Conservation (phyloP, 2,797 vertebrate genomes). For the Enteromius anoplus region DNA sequence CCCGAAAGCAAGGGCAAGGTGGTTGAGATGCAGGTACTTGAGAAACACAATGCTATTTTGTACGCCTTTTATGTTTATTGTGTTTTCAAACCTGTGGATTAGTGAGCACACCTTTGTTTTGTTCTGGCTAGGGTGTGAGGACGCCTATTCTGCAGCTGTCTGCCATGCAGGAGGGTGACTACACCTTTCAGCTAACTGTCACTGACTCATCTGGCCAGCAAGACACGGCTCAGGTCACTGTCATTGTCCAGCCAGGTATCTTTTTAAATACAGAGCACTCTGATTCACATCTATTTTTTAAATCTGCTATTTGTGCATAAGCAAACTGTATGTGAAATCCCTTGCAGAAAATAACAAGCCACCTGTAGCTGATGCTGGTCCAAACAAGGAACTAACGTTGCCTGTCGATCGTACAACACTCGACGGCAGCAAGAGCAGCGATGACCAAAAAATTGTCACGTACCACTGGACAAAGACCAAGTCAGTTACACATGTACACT, state of each 20-base stretch:
- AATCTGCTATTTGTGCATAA: not conserved
- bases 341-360: constrained; percentile 94
- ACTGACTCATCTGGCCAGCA: constrained; percentile 93
- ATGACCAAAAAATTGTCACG: constrained; percentile 92
- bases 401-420: constrained; percentile 92
- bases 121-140: constrained; percentile 84
- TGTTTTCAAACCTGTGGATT: not conserved
- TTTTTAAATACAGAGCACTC: not conserved
- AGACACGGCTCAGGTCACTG: constrained; percentile 91
- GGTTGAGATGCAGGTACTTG: constrained; percentile 95
- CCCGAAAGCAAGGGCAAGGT: constrained; percentile 96
- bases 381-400: constrained; percentile 95
- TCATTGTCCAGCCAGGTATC: constrained; percentile 94
- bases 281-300: not conserved
- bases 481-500: constrained; percentile 69
- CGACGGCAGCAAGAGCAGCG: constrained; percentile 92
- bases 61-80: not conserved
- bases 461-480: constrained; percentile 91
- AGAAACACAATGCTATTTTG: not conserved
- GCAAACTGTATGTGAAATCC: not conserved
- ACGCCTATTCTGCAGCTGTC: constrained; percentile 92
- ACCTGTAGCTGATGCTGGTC: constrained; percentile 91
- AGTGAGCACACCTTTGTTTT: not conserved
- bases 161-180: constrained; percentile 96
- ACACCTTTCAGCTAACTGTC: constrained; percentile 95